phyloP scores from a whole-genome alignment of 1,140 invertebrate species.

The Heterodera schachtii region DNA sequence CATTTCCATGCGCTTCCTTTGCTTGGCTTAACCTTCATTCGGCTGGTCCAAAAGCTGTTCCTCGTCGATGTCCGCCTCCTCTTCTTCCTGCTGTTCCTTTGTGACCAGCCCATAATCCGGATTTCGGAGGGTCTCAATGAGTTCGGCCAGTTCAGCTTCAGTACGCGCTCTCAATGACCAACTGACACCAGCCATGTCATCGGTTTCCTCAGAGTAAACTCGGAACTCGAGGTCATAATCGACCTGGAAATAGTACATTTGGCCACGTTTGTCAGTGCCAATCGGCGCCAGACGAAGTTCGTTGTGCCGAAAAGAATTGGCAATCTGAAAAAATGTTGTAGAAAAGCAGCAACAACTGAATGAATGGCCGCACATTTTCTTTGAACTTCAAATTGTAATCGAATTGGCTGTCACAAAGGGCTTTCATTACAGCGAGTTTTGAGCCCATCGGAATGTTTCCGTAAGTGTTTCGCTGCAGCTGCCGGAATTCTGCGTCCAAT shows the following conservation, averaged over 20 bases:
- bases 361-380: conserved; percentile 41
- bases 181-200: conserved; percentile 44
- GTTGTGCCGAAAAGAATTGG: conserved; percentile 40
- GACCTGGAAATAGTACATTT: conserved; percentile 44
- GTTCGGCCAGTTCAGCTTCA: conserved; percentile 28
- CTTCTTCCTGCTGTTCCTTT: conserved; percentile 29
- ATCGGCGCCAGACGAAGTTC: conserved; percentile 51
- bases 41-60: conserved; percentile 38
- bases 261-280: conserved; percentile 41
- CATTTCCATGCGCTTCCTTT: neutral
- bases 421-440: conserved; percentile 48
- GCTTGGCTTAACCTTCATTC: conserved; percentile 1
- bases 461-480: conserved; percentile 45
- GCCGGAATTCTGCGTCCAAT: conserved; percentile 33
- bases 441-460: conserved; percentile 35
- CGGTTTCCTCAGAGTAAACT: conserved; percentile 49
- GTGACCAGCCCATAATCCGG: conserved; percentile 38
- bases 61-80: conserved; percentile 51
- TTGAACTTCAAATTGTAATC: conserved; percentile 55
- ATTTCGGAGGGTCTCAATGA: conserved; percentile 36
- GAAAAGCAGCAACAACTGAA: neutral
- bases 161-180: conserved; percentile 43
- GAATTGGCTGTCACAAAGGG: conserved; percentile 50
- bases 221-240: conserved; percentile 48
- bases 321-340: conserved; percentile 39